Conservation (phyloP, 2,888 invertebrate species). For the Nymphalis polychloros region DNA sequence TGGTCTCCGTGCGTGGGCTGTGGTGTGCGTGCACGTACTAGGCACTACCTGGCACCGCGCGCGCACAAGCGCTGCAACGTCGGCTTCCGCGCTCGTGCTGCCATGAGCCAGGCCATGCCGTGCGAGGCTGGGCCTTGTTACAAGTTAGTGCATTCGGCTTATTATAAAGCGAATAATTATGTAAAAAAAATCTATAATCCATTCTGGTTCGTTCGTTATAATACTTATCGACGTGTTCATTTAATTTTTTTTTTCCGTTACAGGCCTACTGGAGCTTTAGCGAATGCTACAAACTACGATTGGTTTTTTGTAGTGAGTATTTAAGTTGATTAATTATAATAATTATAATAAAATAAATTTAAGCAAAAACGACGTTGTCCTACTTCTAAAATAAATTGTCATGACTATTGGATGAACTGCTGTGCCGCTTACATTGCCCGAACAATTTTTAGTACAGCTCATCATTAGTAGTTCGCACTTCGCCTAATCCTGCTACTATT, state of each 20-base stretch:
- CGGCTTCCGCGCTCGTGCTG: slow-evolving; percentile 63
- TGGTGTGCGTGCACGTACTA: slow-evolving; percentile 86
- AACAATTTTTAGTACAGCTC: no score
- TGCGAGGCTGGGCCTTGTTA: slow-evolving; percentile 71
- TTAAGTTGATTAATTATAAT: neutral
- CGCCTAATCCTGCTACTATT: no score
- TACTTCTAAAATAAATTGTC: no score
- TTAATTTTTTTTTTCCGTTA: slow-evolving; percentile 23
- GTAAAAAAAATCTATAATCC: neutral
- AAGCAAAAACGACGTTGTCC: no score
- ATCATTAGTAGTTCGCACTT: no score
- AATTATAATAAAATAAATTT: no score
- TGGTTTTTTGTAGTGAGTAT: slow-evolving; percentile 71
- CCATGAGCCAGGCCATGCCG: slow-evolving; percentile 71
- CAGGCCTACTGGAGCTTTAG: slow-evolving; percentile 58
- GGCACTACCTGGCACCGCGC: slow-evolving; percentile 83
- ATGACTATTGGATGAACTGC: no score
- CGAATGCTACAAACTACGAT: slow-evolving; percentile 64
- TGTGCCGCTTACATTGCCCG: no score
- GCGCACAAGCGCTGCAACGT: slow-evolving; percentile 84
- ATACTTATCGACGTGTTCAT: neutral
- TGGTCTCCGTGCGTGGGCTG: slow-evolving; percentile 90
- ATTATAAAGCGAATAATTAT: neutral
- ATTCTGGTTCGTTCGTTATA: neutral
- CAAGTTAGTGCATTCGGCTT: slow-evolving; percentile 49